phyloP scores from a whole-genome alignment of 2,888 invertebrate genomes.

The Rutpela maculata region DNA sequence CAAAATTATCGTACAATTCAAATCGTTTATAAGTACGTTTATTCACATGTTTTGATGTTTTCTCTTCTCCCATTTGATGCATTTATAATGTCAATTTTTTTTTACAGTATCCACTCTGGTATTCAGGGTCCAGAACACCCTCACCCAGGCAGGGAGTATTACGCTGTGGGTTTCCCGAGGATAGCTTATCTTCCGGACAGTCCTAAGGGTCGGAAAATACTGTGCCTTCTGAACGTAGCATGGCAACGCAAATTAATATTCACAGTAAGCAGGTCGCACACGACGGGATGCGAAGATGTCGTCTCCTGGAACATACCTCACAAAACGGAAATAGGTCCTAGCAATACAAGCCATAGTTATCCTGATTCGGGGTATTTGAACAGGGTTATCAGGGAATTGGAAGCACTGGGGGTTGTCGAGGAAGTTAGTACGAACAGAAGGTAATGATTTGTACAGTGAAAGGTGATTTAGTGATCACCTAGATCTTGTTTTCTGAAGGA shows the following conservation, averaged over 20 bases:
- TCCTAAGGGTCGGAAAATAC: constrained; percentile 85
- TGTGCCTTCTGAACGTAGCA: constrained; percentile 85
- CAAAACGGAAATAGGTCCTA: constrained; percentile 84
- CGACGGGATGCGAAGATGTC: constrained; percentile 93
- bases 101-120: constrained; percentile 87
- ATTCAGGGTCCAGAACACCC: constrained; percentile 88
- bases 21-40: constrained; percentile 87
- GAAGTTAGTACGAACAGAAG: constrained; percentile 63
- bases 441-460: neutral
- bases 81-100: constrained; percentile 36
- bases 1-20: constrained; percentile 84
- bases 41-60: neutral
- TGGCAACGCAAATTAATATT: constrained; percentile 91
- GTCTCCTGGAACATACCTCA: constrained; percentile 96
- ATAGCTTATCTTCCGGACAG: constrained; percentile 90
- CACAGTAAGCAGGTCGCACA: constrained; percentile 90
- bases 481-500: neutral
- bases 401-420: constrained; percentile 77
- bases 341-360: constrained; percentile 79
- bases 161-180: constrained; percentile 91
- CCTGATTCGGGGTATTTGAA: constrained; percentile 87
- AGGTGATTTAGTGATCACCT: constrained; percentile 15
- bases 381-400: constrained; percentile 78
- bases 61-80: neutral
- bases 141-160: constrained; percentile 88